Evolutionary conservation across 2,113 vertebrate species (phyloP).

Genomic region (Okapia johnstoni): DNA sequence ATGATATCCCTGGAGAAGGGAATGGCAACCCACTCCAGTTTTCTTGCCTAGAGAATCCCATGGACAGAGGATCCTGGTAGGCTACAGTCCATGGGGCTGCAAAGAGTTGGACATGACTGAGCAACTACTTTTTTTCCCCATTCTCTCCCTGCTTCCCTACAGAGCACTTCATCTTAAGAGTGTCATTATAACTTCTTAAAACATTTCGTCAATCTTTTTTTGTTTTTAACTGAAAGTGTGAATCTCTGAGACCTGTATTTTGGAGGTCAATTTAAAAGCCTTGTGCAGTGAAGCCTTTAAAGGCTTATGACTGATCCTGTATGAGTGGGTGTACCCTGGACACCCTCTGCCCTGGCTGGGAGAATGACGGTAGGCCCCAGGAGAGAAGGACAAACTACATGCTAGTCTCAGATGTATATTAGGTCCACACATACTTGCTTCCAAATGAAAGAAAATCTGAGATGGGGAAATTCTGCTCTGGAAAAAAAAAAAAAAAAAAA

Average conservation of each 20-base stretch:
- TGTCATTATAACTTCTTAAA: not conserved
- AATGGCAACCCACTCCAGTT: not conserved
- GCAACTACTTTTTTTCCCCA: not conserved
- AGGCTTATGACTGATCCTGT: not conserved
- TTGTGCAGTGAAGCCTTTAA: not conserved
- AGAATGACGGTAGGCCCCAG: not conserved
- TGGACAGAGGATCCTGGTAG: not conserved
- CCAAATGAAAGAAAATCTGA: not conserved
- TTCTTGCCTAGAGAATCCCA: not conserved
- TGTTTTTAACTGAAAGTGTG: not conserved
- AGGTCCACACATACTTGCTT: not conserved
- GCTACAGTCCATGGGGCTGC: not conserved
- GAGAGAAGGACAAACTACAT: not conserved
- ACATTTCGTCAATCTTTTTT: not conserved
- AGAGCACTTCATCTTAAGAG: not conserved
- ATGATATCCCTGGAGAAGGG: not conserved
- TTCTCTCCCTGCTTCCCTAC: rapidly evolving
- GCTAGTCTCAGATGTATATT: not conserved
- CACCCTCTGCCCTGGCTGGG: not conserved
- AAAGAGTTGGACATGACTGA: not conserved
- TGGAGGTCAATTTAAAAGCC: not conserved
- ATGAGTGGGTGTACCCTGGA: not conserved
- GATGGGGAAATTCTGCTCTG: not conserved
- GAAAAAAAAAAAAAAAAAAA: not conserved
- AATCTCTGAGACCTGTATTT: not conserved